Evolutionary conservation across 2,113 vertebrate species (phyloP), one percentile per base, ranked within the genome.

Genomic region (Pogonocichla stellata): DNA sequence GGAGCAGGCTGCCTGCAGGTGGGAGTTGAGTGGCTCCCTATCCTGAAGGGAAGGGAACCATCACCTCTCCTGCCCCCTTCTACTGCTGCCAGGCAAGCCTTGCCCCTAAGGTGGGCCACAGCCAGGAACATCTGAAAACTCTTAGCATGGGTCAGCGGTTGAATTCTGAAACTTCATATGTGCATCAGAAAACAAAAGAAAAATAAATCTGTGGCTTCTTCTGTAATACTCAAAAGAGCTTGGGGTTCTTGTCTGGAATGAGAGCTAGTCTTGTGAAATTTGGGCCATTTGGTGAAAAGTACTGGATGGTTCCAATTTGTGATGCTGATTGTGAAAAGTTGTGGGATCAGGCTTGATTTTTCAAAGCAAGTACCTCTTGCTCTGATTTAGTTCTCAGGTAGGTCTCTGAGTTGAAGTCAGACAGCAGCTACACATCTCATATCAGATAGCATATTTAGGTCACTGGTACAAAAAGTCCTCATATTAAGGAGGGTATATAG

Each of bases 381-480:
- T 86, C 34, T 54, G 33, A 15, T 47, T 73, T 64, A 77, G 3
- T 73, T 87, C 5, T 43, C 57, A 67, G 80, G 19, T 2, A 48
- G 20, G 13, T 89, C 56, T 91, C 45, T 33, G 50, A 34, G 12
- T 34, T 71, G 23, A 85, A 79, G 62, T 66, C 47, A 66, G 56
- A 40, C 2, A 36, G 65, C 60, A 79, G 73, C 42, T 34, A 61
- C 61, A 34, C 8, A 8, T 73, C 19, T 74, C 0, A 0, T 73
- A 33, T 61, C 34, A n/a, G 80, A 67, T 5, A 61, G 25, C 42
- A 26, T 10, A 14, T 79, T 15, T 60, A 57, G n/a, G 29, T 43
- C 50, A 53, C 33, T 17, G 43, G 12, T 69, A 58, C 20, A 72
- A 70, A 73, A 53, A 42, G 2, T 12, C n/a, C 8, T 42, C 1